phyloP scores from a whole-genome alignment of 2,113 vertebrate genomes.

The Archilochus colubris region DNA sequence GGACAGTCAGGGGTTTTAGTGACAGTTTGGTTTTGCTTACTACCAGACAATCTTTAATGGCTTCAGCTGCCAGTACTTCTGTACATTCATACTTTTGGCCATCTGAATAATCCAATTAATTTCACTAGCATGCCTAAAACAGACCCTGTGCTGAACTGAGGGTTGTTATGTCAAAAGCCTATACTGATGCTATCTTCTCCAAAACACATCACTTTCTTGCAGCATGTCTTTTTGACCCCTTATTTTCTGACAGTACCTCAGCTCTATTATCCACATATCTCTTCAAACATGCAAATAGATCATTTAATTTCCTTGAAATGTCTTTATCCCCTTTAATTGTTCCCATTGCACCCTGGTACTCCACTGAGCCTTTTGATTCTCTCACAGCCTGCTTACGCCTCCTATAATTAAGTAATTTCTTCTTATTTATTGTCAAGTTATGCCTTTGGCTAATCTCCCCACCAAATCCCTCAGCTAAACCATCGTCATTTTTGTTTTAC shows the following conservation, averaged over 20 bases:
- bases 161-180: not conserved
- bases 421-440: constrained; percentile 66
- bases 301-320: constrained; percentile 45
- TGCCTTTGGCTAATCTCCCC: constrained; percentile 58
- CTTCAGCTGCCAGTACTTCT: constrained; percentile 22
- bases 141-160: not conserved
- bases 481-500: constrained; percentile 17
- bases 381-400: constrained; percentile 34
- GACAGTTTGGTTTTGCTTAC: not conserved
- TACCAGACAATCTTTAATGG: not conserved
- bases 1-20: not conserved
- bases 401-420: constrained; percentile 60
- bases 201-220: not conserved
- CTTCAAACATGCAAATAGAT: constrained; percentile 29
- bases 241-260: not conserved
- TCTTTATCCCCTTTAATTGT: constrained; percentile 67
- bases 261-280: not conserved
- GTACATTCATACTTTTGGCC: not conserved
- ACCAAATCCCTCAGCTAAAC: constrained; percentile 54
- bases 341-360: constrained; percentile 51
- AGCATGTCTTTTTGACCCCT: not conserved
- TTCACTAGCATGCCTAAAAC: not conserved
- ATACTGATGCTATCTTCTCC: not conserved
- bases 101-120: constrained; percentile 6
- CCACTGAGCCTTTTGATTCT: constrained; percentile 46